A percentile compares a stretch with the other conserved stretches of the same genome.
phyloP scores from a whole-genome alignment of 1,140 invertebrate species.

The Drosophila quadrilineata region DNA sequence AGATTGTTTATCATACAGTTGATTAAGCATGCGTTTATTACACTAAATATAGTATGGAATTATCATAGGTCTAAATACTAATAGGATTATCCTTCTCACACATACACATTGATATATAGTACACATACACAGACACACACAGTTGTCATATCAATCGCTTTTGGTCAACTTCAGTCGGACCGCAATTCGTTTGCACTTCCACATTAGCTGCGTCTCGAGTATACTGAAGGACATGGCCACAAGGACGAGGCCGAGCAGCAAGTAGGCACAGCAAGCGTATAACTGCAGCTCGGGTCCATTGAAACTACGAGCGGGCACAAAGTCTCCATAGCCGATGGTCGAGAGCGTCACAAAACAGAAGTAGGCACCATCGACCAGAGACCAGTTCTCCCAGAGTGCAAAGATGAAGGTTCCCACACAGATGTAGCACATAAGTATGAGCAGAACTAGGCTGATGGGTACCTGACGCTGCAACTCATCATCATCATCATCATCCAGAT shows the following conservation, averaged over 20 bases:
- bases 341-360: conserved; percentile 94
- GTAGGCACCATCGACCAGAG: conserved; percentile 91
- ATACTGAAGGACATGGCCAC: conserved; percentile 96
- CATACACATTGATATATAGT: too few species aligned
- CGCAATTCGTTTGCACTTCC: conserved; percentile 87
- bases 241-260: conserved; percentile 92
- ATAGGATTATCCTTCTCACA: conserved; percentile 35
- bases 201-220: conserved; percentile 93
- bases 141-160: conserved; percentile 51
- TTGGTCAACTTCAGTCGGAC: conserved; percentile 79
- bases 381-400: conserved; percentile 89
- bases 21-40: conserved; percentile 36
- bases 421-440: conserved; percentile 87
- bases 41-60: conserved; percentile 23
- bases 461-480: conserved; percentile 82
- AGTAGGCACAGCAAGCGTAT: conserved; percentile 91
- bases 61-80: conserved; percentile 30
- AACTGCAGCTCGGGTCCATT: conserved; percentile 87
- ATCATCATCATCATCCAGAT: conserved; percentile 43
- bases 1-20: conserved; percentile 31
- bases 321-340: conserved; percentile 93
- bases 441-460: conserved; percentile 87
- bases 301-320: conserved; percentile 86
- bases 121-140: conserved; percentile 21
- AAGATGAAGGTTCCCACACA: conserved; percentile 87